These are phyloP conservation scores for Linnaemya tessellans DNA, from an alignment of 2,888 invertebrate species.

Conservation along the genomic window DNA sequence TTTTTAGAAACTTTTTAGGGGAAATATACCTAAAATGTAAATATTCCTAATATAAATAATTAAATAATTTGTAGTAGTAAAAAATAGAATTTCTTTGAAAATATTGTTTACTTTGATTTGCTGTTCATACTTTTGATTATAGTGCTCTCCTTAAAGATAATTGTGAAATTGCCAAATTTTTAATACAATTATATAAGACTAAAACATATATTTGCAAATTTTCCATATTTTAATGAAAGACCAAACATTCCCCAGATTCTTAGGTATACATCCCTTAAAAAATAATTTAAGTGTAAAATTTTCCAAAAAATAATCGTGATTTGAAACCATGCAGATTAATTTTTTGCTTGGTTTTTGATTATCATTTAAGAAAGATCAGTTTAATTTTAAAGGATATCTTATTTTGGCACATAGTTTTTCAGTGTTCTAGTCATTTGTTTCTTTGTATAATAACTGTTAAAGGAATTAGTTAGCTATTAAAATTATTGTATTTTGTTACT, in stretches of 20 bases:
- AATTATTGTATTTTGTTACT: slow-evolving; percentile 47
- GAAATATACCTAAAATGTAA: not conserved
- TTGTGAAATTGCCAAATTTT: not conserved
- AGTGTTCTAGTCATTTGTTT: slow-evolving; percentile 3
- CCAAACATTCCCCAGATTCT: not conserved
- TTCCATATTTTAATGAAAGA: not conserved
- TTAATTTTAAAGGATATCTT: slow-evolving; percentile 75
- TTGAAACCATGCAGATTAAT: slow-evolving; percentile 66
- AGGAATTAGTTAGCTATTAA: slow-evolving; percentile 19
- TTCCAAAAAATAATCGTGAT: slow-evolving; percentile 63
- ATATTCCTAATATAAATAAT: not conserved
- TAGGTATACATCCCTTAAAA: slow-evolving; percentile 25
- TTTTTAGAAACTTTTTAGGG: not conserved
- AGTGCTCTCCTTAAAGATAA: not conserved
- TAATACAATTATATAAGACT: not conserved
- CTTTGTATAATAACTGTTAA: slow-evolving; percentile 11
- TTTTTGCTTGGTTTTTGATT: slow-evolving; percentile 4
- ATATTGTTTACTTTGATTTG: not conserved
- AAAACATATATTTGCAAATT: no score
- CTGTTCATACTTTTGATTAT: not conserved
- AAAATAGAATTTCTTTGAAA: not conserved
- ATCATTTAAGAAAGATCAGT: not conserved
- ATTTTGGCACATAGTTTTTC: slow-evolving; percentile 77
- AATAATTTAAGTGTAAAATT: not conserved
- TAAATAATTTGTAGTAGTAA: not conserved